Evolutionary conservation across 2,888 invertebrate species (phyloP), one percentile per base, ranked within the genome.

Genomic region (Candidula unifasciata): DNA sequence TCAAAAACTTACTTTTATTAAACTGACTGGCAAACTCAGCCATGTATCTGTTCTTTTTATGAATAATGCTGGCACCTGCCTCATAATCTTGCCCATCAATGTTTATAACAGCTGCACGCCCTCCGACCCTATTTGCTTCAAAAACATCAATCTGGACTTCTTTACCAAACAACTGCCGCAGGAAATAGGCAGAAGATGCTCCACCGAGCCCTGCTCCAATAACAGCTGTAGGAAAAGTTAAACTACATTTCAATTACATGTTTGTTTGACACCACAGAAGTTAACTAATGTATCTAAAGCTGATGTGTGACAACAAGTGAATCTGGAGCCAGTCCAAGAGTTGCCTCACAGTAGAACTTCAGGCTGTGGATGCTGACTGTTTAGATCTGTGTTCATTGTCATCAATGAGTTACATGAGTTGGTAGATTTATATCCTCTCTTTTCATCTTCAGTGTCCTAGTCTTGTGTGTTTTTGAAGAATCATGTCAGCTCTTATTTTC

Each of bases 141-240:
- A 94, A 96, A 16, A 96, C 89, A 89, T 95, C 95, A 79, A 96
- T 94, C 0, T 93, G 88, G 8, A 94, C 91, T 81, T 94, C 90
- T 93, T 90, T 87, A 10, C 91, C 92, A 87, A 94, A 92, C 33
- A 94, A 89, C 89, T 95, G 93, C 18, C 94, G 92, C 10, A 96
- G 91, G 90, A 95, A 95, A 91, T 95, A 95, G 0, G 95, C 95
- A 27, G 95, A 92, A 0, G 95, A 94, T 2, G 95, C 94, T 37
- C 96, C 96, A 66, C 96, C 95, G 76, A 96, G 95, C 10, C 96
- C 96, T 74, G 94, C 95, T 27, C 96, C 96, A 86, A 96, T 93
- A 57, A 96, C 94, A 57, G 95, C 96, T 95, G 90, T 52, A 90
- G 92, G 10, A 60, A 78, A 69, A 6, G 10, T 21, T 27, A 71